Conservation (phyloP, 1,140 invertebrate genomes). For the Metopolophium dirhodum region DNA sequence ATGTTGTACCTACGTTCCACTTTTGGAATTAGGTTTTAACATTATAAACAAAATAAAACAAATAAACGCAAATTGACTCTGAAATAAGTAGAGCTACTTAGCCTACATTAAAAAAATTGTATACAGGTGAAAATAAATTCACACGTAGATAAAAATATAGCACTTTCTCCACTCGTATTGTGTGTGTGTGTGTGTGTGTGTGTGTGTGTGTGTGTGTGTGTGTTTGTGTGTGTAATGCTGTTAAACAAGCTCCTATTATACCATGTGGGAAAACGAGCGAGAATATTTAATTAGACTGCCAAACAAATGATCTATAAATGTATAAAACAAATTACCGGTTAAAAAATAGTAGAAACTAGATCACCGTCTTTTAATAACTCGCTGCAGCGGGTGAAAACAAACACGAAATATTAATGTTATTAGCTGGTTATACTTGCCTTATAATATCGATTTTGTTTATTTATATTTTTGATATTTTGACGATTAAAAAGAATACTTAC, state of each 20-base stretch:
- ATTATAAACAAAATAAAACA: not conserved
- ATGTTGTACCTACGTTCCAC: not conserved
- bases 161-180: conserved; percentile 4
- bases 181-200: not conserved
- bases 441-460: not conserved
- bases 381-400: not conserved
- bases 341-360: conserved; percentile 35
- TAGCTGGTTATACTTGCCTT: not conserved
- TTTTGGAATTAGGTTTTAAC: not conserved
- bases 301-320: not conserved
- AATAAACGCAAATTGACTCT: not conserved
- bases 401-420: not conserved
- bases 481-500: not conserved
- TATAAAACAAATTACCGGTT: conserved; percentile 8
- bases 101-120: not conserved
- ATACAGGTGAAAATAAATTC: conserved; percentile 15
- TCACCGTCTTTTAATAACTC: not conserved
- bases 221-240: not conserved
- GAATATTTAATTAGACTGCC: not conserved
- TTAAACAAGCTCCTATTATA: not conserved
- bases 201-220: not conserved
- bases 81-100: not conserved
- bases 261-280: not conserved
- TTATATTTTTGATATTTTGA: not conserved
- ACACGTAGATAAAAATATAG: not conserved